These are phyloP conservation scores for Anisognathus igniventris DNA, from an alignment of 2,797 vertebrate species.

Conservation along the genomic window DNA sequence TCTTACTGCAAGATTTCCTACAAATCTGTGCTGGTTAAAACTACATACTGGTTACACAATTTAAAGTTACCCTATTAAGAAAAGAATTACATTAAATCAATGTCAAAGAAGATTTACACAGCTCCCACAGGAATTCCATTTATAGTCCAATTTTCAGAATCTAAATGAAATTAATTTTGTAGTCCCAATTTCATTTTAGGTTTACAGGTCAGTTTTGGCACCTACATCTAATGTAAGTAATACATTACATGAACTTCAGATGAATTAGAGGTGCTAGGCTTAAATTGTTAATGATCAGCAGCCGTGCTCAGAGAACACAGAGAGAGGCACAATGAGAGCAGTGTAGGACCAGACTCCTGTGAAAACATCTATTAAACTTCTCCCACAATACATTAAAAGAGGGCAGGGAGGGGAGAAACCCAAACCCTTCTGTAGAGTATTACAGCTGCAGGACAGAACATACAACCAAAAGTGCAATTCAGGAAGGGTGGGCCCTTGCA, in stretches of 20 bases:
- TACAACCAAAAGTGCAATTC: background rate
- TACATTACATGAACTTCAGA: background rate
- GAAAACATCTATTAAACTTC: background rate
- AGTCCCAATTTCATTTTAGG: conserved; percentile 33
- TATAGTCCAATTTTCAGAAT: conserved; percentile 28
- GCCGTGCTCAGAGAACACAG: background rate
- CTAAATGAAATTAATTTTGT: conserved; percentile 35
- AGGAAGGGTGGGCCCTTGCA: conserved; percentile 60
- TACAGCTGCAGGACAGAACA: conserved; percentile 6
- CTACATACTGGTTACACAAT: background rate
- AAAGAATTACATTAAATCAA: conserved; percentile 30
- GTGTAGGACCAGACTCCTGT: background rate
- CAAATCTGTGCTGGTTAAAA: background rate
- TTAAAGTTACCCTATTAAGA: conserved; percentile 12
- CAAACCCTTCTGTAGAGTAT: background rate
- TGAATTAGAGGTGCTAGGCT: background rate
- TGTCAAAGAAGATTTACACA: conserved; percentile 1
- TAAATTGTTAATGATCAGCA: background rate
- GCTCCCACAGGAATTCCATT: conserved; percentile 16
- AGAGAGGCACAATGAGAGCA: background rate
- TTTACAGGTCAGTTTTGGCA: conserved; percentile 49
- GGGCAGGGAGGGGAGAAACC: background rate
- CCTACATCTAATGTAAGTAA: conserved; percentile 30
- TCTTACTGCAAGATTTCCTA: background rate
- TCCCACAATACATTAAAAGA: background rate